Base-by-base conservation (phyloP, 2,888 invertebrate genomes). In the Phlogophora meticulosa region DNA sequence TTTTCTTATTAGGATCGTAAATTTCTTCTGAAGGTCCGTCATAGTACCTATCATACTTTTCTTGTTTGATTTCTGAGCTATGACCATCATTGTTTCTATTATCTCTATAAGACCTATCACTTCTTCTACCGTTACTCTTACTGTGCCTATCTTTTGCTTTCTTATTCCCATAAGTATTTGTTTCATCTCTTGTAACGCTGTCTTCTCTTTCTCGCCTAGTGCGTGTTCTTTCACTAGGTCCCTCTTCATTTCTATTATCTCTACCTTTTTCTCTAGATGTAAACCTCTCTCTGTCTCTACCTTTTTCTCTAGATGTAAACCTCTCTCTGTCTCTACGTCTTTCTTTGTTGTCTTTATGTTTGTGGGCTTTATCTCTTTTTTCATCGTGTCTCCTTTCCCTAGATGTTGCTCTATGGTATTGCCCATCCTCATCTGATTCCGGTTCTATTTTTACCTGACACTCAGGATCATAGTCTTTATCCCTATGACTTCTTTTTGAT, bases 1-100 rank as follows among this genome's bases (percentile, higher is more conserved):
- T 75, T 57, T 60, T 70, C 24, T 68, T 60, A 36, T 77, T 40
- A 49, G 76, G 63, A 42, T 61, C 62, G 45, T 78, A 65, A 51
- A 68, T 49, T 1, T 62, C 43, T 64, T 61, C 67, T 13, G 52
- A 15, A 11, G 17, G 15, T 11, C 10, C 22, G 24, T 69, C 69
- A 46, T 76, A 67, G 46, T 67, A 49, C 53, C 64, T 60, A 9
- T 40, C 51, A 48, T 52, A 46, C 10, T 65, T 76, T 15, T 72
- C 62, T 52, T 77, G 66, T 67, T 56, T 59, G 7, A 63, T 36
- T 20, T 45, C 40, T 13, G 46, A 32, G n/a, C 43, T 45, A n/a
- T 46, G 24, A 7, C 38, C 15, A 5, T n/a, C 66, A 22, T 9
- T 15, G 13, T 32, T 36, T n/a, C 34, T 46, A 51, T 51, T 32